Conservation (phyloP, 2,113 vertebrate species). For the Cyprinus carpio region DNA sequence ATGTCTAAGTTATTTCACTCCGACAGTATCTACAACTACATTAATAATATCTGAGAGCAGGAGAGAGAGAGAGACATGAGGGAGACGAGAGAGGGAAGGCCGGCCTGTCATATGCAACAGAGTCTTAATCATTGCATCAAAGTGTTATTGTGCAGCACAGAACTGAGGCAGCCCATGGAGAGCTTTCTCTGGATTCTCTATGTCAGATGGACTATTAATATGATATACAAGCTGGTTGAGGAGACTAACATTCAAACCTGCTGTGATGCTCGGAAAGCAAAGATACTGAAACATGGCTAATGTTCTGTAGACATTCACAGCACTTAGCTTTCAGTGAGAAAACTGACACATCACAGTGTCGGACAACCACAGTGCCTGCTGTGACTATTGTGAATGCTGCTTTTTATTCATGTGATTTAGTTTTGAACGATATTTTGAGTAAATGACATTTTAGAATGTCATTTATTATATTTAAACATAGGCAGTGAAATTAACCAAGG, state of each 20-base stretch:
- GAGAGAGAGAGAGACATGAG: neutral
- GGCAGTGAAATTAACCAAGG: neutral
- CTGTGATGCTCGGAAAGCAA: constrained; percentile 29
- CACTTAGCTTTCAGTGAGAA: neutral
- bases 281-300: constrained; percentile 3
- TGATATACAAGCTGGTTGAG: constrained; percentile 52
- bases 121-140: constrained; percentile 52
- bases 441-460: neutral
- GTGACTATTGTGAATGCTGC: neutral
- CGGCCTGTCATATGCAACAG: constrained; percentile 46
- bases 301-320: constrained; percentile 25
- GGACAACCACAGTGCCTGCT: neutral
- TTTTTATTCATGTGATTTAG: neutral
- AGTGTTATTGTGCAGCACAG: constrained; percentile 46
- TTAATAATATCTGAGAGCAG: constrained; percentile 41
- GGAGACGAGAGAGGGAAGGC: constrained; percentile 16
- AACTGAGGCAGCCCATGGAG: constrained; percentile 39
- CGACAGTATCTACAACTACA: constrained; percentile 48
- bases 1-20: constrained; percentile 43
- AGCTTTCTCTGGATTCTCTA: constrained; percentile 50
- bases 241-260: constrained; percentile 48
- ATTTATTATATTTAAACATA: neutral
- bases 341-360: neutral
- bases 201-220: constrained; percentile 55
- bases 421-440: neutral